Conservation (phyloP, 2,113 vertebrate genomes). For the Lontra canadensis region DNA sequence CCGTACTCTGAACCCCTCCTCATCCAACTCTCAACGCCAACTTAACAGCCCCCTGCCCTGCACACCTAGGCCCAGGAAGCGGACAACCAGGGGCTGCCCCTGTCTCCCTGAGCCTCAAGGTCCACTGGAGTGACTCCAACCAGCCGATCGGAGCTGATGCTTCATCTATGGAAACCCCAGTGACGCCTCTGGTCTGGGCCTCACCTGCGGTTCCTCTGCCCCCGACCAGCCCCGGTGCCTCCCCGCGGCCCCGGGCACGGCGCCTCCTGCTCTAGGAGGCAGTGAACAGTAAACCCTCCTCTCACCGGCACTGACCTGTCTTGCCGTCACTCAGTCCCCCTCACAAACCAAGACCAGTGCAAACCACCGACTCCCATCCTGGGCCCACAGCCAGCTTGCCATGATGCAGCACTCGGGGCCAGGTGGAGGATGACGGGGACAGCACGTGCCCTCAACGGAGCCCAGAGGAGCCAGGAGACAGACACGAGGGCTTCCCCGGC, state of each 20-base stretch:
- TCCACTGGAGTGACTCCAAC: neutral
- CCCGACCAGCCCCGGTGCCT: neutral
- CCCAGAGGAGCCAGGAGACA: neutral
- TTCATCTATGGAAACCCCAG: neutral
- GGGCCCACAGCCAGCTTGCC: neutral
- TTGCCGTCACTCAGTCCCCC: neutral
- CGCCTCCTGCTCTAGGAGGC: neutral
- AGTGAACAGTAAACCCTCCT: neutral
- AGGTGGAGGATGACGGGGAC: accelerated
- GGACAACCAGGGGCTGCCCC: neutral
- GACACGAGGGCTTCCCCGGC: accelerated
- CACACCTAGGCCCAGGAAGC: neutral
- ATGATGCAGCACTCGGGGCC: neutral
- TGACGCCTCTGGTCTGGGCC: too few species aligned
- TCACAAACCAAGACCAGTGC: neutral
- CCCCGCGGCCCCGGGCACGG: accelerated
- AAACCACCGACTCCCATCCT: neutral
- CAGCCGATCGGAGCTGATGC: neutral
- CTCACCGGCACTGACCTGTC: too few species aligned
- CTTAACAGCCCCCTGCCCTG: neutral
- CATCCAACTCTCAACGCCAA: neutral
- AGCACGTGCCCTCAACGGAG: neutral
- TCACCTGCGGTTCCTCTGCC: neutral
- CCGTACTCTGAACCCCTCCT: neutral
- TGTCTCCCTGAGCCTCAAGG: neutral